Percentiles rank a stretch among this genome's conserved stretches.
Conservation (phyloP, 2,797 vertebrate genomes). For the Synanceia verrucosa region DNA sequence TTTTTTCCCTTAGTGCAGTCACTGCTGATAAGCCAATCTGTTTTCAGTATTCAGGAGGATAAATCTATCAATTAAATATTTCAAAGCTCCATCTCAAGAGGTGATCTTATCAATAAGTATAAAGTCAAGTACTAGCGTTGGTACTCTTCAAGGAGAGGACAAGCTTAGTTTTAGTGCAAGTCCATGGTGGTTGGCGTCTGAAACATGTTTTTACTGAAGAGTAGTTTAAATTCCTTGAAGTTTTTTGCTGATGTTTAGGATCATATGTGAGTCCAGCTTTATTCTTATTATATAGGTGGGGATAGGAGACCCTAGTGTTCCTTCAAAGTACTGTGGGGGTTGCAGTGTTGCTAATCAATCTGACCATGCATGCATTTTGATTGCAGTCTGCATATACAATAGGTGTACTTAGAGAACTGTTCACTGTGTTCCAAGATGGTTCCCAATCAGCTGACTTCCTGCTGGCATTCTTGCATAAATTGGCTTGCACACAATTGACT, state of each 20-base stretch:
- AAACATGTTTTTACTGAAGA: not conserved
- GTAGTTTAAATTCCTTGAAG: not conserved
- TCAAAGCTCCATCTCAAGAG: not conserved
- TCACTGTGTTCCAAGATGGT: not conserved
- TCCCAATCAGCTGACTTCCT: too few species aligned
- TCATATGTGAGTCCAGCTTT: not conserved
- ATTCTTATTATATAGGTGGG: too few species aligned
- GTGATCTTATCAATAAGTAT: not conserved
- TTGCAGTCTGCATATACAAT: not conserved
- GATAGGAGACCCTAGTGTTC: too few species aligned
- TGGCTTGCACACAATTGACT: too few species aligned
- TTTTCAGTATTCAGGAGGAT: constrained; percentile 19
- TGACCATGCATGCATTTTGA: not conserved
- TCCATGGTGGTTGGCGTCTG: too few species aligned
- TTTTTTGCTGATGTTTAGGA: not conserved
- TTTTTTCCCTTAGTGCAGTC: constrained; percentile 43
- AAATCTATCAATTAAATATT: constrained; percentile 45
- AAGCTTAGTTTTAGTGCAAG: too few species aligned
- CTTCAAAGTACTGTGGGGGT: too few species aligned
- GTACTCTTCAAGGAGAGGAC: not conserved
- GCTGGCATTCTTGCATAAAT: too few species aligned
- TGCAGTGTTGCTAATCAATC: not conserved
- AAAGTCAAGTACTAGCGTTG: too few species aligned
- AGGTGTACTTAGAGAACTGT: not conserved
- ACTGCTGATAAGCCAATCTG: constrained; percentile 27